Percentiles rank a stretch among this genome's conserved stretches.
These are phyloP conservation scores for Troglohyphantes excavatus DNA, from an alignment of 2,888 invertebrate species.

Conservation along the genomic window DNA sequence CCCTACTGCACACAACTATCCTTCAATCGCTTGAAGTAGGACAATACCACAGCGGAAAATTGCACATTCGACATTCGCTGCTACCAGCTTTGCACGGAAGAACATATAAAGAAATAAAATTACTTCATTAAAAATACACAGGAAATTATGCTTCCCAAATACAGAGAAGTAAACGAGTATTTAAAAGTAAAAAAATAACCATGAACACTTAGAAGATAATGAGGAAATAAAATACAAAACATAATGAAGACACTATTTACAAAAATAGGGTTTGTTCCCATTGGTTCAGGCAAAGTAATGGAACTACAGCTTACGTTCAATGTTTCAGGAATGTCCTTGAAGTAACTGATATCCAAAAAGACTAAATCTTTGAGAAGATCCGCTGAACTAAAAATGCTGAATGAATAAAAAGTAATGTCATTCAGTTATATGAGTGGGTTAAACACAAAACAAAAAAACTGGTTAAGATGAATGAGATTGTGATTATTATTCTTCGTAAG, in stretches of 20 bases:
- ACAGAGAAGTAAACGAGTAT: background rate
- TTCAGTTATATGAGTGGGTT: background rate
- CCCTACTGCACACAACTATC: background rate
- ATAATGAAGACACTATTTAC: background rate
- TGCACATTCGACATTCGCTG: no score
- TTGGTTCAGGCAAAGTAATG: background rate
- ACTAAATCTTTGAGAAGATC: background rate
- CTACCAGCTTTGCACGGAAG: background rate
- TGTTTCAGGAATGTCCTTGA: slow-evolving; percentile 49
- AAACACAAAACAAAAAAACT: no score
- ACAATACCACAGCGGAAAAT: no score
- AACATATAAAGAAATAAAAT: background rate
- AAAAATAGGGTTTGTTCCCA: slow-evolving; percentile 30
- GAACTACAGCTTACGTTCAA: background rate
- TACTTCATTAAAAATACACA: background rate
- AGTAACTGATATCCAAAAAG: slow-evolving; percentile 33
- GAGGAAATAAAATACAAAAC: background rate
- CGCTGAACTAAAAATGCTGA: background rate
- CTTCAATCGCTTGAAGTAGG: background rate
- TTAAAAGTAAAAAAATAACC: background rate
- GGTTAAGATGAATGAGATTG: no score
- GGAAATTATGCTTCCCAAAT: background rate
- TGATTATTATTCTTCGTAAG: no score
- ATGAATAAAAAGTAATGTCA: background rate
- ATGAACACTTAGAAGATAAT: background rate